Evolutionary conservation across 2,113 vertebrate species (phyloP).

Genomic region (Chamaea fasciata): DNA sequence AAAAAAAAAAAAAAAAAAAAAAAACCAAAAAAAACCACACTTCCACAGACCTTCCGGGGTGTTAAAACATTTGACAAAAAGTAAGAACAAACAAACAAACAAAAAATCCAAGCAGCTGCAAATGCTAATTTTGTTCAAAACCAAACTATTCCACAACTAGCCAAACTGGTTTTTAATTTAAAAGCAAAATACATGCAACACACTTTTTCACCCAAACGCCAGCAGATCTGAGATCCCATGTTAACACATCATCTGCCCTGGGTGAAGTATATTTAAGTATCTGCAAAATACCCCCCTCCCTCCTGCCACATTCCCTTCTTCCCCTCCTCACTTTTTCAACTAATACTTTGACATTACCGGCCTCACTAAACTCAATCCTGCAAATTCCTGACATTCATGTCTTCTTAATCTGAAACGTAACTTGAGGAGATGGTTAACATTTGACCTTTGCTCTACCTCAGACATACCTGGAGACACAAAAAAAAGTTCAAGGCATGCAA

Average conservation of each 20-base stretch:
- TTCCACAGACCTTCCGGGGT: not conserved
- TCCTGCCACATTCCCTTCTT: not conserved
- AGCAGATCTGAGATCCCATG: not conserved
- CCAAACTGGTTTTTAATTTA: not conserved
- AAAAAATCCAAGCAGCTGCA: not conserved
- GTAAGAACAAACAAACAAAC: not conserved
- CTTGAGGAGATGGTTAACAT: conserved; percentile 61
- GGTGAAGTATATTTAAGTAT: not conserved
- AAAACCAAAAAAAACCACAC: too few relatives aligned
- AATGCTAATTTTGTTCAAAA: not conserved
- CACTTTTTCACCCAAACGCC: not conserved
- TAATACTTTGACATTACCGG: conserved; percentile 50
- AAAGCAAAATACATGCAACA: not conserved
- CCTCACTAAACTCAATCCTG: conserved; percentile 50
- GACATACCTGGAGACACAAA: conserved; percentile 56
- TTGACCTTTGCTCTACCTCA: conserved; percentile 64
- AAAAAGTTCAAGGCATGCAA: not conserved
- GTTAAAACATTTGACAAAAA: not conserved
- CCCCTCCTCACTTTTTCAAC: conserved; percentile 2
- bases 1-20: too few relatives aligned
- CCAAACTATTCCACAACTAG: not conserved
- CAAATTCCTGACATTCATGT: conserved; percentile 65
- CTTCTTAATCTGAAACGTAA: conserved; percentile 60
- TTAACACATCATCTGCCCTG: not conserved
- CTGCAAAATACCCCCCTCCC: not conserved